These are phyloP conservation scores for Myotis davidii DNA, from an alignment of 2,113 vertebrate species.

Conservation along the genomic window DNA sequence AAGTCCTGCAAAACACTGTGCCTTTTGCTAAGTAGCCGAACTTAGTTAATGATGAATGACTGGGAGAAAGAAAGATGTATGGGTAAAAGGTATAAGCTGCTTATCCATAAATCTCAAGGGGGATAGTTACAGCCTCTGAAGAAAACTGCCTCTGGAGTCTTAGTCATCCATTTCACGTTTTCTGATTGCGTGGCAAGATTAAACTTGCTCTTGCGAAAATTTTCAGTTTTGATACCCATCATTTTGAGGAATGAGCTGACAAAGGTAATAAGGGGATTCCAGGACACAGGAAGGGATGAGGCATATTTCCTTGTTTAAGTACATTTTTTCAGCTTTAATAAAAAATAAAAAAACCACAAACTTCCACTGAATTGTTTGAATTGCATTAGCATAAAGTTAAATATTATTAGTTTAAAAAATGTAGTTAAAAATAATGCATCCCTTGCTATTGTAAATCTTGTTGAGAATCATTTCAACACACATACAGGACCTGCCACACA, in stretches of 20 bases:
- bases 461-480: not conserved
- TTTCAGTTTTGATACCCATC: not conserved
- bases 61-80: not conserved
- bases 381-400: not conserved
- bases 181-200: not conserved
- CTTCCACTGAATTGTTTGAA: not conserved
- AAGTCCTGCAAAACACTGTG: not conserved
- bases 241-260: not conserved
- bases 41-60: not conserved
- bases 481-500: not conserved
- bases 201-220: constrained; percentile 38
- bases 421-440: not conserved
- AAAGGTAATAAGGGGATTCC: not conserved
- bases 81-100: not conserved
- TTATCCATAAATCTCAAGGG: not conserved
- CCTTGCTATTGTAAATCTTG: not conserved
- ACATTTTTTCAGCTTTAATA: not conserved
- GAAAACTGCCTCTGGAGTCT: not conserved
- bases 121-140: not conserved
- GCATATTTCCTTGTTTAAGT: not conserved
- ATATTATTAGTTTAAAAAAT: constrained; percentile 32
- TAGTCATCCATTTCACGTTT: not conserved
- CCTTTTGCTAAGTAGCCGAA: not conserved
- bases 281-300: not conserved
- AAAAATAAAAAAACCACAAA: not conserved